Conservation (phyloP, 1,140 invertebrate species). For the Lordiphosa mommai region DNA sequence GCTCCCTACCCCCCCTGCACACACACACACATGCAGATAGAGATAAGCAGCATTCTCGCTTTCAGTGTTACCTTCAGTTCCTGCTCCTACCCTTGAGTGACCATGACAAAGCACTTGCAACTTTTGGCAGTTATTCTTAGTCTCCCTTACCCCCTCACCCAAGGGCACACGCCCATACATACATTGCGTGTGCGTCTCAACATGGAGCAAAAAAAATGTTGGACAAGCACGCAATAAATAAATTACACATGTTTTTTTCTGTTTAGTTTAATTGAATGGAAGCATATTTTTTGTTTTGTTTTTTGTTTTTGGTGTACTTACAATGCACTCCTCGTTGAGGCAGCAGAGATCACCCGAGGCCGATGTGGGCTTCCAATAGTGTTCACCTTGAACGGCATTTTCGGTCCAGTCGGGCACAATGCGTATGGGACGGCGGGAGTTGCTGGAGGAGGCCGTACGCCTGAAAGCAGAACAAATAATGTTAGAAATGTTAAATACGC, state of each 20-base stretch:
- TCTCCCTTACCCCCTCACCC: neutral
- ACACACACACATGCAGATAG: conserved; percentile 4
- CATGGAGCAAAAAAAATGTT: conserved; percentile 26
- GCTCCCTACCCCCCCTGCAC: neutral
- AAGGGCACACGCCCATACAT: neutral
- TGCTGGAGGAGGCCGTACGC: conserved; percentile 79
- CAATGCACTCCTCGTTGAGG: conserved; percentile 93
- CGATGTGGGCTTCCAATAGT: conserved; percentile 92
- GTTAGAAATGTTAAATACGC: neutral
- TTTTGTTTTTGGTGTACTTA: conserved; percentile 82
- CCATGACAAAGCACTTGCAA: conserved; percentile 29
- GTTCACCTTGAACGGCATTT: conserved; percentile 89
- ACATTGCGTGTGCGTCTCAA: neutral
- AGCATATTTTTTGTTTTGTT: neutral
- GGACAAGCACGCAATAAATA: conserved; percentile 71
- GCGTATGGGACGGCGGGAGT: conserved; percentile 83
- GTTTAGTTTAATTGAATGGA: conserved; percentile 57
- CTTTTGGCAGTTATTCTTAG: conserved; percentile 30
- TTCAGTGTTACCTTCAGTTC: neutral
- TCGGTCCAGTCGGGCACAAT: conserved; percentile 92
- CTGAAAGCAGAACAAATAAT: conserved; percentile 69
- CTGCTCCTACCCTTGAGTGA: neutral
- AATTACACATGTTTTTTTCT: conserved; percentile 62
- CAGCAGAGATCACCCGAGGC: conserved; percentile 96
- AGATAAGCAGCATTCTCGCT: conserved; percentile 9